phyloP scores from a whole-genome alignment of 2,113 vertebrate genomes.

The Noturus placidus region DNA sequence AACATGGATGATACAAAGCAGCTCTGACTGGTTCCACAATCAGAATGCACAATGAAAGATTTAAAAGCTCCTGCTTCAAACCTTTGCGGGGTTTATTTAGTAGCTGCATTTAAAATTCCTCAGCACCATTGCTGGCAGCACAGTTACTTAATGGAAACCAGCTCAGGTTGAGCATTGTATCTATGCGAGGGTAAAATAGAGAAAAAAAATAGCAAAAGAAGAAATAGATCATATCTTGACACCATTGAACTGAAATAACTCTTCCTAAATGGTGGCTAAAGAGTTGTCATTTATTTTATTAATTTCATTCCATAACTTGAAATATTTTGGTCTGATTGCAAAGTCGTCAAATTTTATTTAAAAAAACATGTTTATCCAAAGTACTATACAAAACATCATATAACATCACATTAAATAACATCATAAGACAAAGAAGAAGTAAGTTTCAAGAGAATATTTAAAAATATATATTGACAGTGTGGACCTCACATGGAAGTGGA shows the following conservation, averaged over 20 bases:
- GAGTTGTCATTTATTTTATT: not conserved
- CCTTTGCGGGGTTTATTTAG: slow-evolving; percentile 53
- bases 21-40: slow-evolving; percentile 43
- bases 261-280: not conserved
- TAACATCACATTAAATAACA: too few relatives aligned
- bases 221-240: not conserved
- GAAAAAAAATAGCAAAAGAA: slow-evolving; percentile 1
- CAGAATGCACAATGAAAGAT: slow-evolving; percentile 54
- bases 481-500: too few relatives aligned
- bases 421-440: too few relatives aligned
- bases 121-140: slow-evolving; percentile 24
- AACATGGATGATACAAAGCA: slow-evolving; percentile 53
- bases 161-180: slow-evolving; percentile 27
- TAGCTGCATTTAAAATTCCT: slow-evolving; percentile 48
- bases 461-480: too few relatives aligned
- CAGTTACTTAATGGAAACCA: slow-evolving; percentile 43
- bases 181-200: not conserved
- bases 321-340: not conserved
- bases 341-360: too few relatives aligned
- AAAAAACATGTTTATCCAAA: too few relatives aligned
- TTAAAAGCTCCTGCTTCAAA: slow-evolving; percentile 55
- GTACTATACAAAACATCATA: too few relatives aligned
- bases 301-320: not conserved
- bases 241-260: not conserved
- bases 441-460: too few relatives aligned